These are phyloP conservation scores for Psilanteris sp. DNA, from an alignment of 1,140 invertebrate genomes.

Conservation along the genomic window DNA sequence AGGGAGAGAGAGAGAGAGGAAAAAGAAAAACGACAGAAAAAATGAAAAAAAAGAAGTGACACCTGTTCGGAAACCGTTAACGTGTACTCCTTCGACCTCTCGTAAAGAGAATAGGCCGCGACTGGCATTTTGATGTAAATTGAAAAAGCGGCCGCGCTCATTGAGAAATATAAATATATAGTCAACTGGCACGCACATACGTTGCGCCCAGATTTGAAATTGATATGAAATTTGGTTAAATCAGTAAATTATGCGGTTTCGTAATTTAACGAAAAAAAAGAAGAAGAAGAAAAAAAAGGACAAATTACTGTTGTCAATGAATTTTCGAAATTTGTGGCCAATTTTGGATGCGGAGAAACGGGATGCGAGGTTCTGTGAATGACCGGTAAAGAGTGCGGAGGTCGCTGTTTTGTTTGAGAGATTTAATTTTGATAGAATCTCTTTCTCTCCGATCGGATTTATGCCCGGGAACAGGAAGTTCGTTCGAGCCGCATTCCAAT, in stretches of 20 bases:
- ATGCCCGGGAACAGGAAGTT: conserved; percentile 49
- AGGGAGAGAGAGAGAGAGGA: too few relatives aligned
- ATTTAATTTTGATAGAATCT: conserved; percentile 45
- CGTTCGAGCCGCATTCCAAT: conserved; percentile 3
- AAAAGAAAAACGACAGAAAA: conserved; percentile 52
- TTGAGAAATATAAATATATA: conserved; percentile 54
- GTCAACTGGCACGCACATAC: conserved; percentile 57
- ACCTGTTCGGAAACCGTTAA: conserved; percentile 75
- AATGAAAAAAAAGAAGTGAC: conserved; percentile 68
- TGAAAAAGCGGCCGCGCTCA: conserved; percentile 63
- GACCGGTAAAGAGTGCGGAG: conserved; percentile 35
- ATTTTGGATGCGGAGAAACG: conserved; percentile 13
- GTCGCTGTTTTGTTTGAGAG: conserved; percentile 39
- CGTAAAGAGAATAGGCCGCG: conserved; percentile 61
- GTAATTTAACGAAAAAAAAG: conserved; percentile 9
- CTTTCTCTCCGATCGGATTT: conserved; percentile 31
- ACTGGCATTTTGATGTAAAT: conserved; percentile 75
- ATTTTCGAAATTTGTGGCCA: conserved; percentile 22
- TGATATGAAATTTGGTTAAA: conserved; percentile 36
- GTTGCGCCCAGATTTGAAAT: conserved; percentile 44
- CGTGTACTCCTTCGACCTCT: conserved; percentile 68
- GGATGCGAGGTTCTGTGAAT: conserved; percentile 27
- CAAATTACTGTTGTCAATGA: conserved; percentile 32
- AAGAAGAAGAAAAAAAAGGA: conserved; percentile 10
- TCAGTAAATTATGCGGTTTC: conserved; percentile 40